A percentile compares a stretch with the other conserved stretches of the same genome.
Conservation (phyloP, 2,113 vertebrate genomes). For the Cebidichthys violaceus region DNA sequence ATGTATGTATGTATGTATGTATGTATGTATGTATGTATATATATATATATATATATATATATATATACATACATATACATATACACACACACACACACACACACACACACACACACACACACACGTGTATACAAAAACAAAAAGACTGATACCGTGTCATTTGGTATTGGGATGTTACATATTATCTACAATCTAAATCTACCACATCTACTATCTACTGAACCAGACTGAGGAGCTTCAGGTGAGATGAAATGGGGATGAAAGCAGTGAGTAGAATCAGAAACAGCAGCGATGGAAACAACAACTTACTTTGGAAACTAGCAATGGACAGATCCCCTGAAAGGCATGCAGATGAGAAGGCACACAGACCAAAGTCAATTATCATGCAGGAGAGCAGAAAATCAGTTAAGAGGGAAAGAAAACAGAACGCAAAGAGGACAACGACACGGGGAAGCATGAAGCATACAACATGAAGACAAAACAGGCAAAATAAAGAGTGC, state of each 20-base stretch:
- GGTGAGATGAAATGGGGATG: neutral
- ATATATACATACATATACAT: no score
- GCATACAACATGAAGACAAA: neutral
- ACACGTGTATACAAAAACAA: no score
- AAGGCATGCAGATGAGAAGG: conserved; percentile 78
- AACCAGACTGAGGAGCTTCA: neutral
- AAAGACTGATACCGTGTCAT: no score
- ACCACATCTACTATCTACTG: neutral
- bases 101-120: no score
- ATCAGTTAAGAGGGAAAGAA: neutral
- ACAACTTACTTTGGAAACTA: conserved; percentile 92
- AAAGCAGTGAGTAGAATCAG: neutral
- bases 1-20: no score
- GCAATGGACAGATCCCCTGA: conserved; percentile 91
- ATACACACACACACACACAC: no score
- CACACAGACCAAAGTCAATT: conserved; percentile 36
- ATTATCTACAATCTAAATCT: no score
- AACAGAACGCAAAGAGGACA: neutral
- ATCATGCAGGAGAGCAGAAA: conserved; percentile 42
- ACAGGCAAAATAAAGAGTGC: neutral
- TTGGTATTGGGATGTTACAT: no score
- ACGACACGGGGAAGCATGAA: neutral
- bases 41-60: no score
- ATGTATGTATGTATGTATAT: no score
- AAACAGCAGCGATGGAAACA: neutral